Evolutionary conservation across 2,113 vertebrate genomes (phyloP).

Genomic region (Mungos mungo): DNA sequence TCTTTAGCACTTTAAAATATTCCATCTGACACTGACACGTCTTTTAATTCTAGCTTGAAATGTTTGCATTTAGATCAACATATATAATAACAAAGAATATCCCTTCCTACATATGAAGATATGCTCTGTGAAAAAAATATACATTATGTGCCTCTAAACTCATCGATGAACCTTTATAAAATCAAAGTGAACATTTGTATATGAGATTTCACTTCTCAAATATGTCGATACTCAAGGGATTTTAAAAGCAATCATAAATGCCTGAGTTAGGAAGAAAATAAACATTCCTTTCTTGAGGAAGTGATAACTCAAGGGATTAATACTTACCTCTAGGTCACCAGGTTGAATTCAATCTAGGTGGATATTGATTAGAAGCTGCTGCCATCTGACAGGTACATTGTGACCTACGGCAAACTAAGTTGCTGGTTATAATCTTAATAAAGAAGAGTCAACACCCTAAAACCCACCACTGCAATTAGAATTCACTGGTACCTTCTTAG

Average conservation of each 20-base stretch:
- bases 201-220: neutral
- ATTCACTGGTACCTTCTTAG: neutral
- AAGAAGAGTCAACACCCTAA: neutral
- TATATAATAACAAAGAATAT: neutral
- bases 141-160: neutral
- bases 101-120: neutral
- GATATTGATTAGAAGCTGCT: neutral
- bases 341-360: neutral
- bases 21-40: neutral
- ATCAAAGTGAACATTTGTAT: neutral
- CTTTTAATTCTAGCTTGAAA: neutral
- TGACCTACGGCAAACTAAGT: neutral
- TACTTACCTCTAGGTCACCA: neutral
- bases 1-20: neutral
- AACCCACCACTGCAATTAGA: neutral
- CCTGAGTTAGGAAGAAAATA: slow-evolving; percentile 1
- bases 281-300: neutral
- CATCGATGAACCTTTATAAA: neutral
- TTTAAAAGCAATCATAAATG: slow-evolving; percentile 35
- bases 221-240: neutral
- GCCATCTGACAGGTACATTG: neutral
- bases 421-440: slow-evolving; percentile 22
- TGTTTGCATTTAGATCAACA: neutral
- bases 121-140: neutral
- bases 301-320: neutral